Percentiles rank a stretch among this genome's conserved stretches.
Evolutionary conservation across 2,797 vertebrate species (phyloP).

Genomic region (Cuculus canorus): DNA sequence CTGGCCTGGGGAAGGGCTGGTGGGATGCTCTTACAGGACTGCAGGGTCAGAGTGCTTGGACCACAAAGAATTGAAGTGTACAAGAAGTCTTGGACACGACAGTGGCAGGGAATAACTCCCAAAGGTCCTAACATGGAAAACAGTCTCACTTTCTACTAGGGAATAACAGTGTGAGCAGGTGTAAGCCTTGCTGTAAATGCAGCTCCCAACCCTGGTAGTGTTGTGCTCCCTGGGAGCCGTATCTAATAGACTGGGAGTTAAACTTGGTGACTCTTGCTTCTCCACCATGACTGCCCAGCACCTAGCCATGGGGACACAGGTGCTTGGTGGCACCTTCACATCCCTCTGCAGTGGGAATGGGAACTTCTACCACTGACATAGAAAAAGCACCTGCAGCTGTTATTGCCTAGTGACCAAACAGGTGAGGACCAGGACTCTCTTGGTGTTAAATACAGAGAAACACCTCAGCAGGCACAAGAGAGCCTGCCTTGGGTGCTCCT

Average conservation of each 20-base stretch:
- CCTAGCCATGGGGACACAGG: fast-evolving
- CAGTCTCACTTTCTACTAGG: background rate
- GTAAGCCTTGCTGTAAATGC: background rate
- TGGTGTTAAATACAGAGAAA: background rate
- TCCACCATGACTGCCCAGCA: fast-evolving
- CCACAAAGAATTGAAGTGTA: fast-evolving
- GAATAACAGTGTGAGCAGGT: fast-evolving
- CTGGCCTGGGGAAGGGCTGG: background rate
- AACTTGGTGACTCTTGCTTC: fast-evolving
- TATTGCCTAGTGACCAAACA: no score
- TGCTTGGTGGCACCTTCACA: background rate
- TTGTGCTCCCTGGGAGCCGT: background rate
- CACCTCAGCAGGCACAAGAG: background rate
- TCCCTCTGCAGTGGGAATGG: fast-evolving
- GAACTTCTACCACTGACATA: background rate
- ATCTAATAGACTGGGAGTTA: background rate
- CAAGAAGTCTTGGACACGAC: background rate
- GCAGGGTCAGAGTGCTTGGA: fast-evolving
- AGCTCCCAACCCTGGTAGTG: background rate
- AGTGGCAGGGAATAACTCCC: background rate
- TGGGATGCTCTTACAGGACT: background rate
- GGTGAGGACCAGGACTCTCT: no score
- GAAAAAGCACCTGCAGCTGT: background rate
- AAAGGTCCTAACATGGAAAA: no score
- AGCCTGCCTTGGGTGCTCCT: background rate